Percentiles rank a stretch among this genome's conserved stretches.
Conservation (phyloP, 2,888 invertebrate species). For the Latrodectus hesperus region DNA sequence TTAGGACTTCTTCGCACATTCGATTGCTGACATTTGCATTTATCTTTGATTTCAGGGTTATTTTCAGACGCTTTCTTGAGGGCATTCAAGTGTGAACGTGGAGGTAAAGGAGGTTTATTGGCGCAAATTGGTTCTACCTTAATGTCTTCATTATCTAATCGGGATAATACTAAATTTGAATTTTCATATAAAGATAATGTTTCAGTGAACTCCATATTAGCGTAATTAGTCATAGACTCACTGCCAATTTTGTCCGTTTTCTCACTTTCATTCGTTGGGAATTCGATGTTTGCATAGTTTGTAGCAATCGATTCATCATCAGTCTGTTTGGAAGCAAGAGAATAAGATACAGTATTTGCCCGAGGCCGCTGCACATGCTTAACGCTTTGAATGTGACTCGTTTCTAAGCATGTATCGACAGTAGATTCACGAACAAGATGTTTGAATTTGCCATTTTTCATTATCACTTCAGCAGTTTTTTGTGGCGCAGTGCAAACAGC, state of each 20-base stretch:
- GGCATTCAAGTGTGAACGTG: constrained; percentile 34
- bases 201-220: constrained; percentile 82
- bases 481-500: constrained; percentile 65
- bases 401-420: constrained; percentile 25
- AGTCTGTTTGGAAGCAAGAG: constrained; percentile 2
- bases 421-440: constrained; percentile 55
- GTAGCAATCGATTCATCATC: not conserved
- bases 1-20: constrained; percentile 32
- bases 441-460: constrained; percentile 53
- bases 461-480: constrained; percentile 51
- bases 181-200: constrained; percentile 86
- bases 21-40: constrained; percentile 42
- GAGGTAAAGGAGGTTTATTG: constrained; percentile 59
- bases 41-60: constrained; percentile 14
- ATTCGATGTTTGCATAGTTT: constrained; percentile 66
- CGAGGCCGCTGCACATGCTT: constrained; percentile 21
- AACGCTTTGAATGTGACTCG: not conserved
- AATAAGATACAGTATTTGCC: constrained; percentile 48
- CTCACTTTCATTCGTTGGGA: constrained; percentile 12
- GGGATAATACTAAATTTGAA: constrained; percentile 75
- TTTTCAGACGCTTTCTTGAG: not conserved
- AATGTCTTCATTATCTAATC: constrained; percentile 31
- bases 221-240: constrained; percentile 63
- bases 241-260: constrained; percentile 26
- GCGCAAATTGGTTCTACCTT: constrained; percentile 9